Base-by-base conservation (phyloP, 1,140 invertebrate species). In the Tyrophagus putrescentiae region DNA sequence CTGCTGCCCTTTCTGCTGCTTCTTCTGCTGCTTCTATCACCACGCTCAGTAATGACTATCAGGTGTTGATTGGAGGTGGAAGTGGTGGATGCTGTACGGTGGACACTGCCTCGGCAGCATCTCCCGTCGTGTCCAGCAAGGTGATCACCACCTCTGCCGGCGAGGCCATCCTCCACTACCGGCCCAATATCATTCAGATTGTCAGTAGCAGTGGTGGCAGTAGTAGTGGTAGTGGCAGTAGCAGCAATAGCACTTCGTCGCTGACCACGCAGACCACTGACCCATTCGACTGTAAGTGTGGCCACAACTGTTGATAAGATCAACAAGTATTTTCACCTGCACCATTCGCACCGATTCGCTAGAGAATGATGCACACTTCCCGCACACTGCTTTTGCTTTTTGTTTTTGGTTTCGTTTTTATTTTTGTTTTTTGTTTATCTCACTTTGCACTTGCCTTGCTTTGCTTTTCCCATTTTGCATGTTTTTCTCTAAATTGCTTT, bases 221-320 rank as follows among this genome's bases (percentile, higher is more conserved):
- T 48, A n/a, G n/a, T n/a, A n/a, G n/a, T n/a, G n/a, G n/a, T n/a
- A n/a, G n/a, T n/a, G n/a, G n/a, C n/a, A n/a, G n/a, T n/a, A n/a
- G n/a, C n/a, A n/a, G n/a, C n/a, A n/a, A n/a, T n/a, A n/a, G n/a
- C n/a, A n/a, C n/a, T n/a, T n/a, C n/a, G n/a, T n/a, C n/a, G n/a
- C n/a, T n/a, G n/a, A n/a, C n/a, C n/a, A n/a, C n/a, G n/a, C 31
- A 13, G 18, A 48, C 23, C 7, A 48, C 13, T 18, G 45, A 48
- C 31, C 31, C 45, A 29, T 48, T 48, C 21, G 7, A 48, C 18
- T 48, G 45, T 48, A 48, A 48, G 45, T 48, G 45, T 48, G 45
- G 13, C 7, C 18, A 18, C 18, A 7, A n/a, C n/a, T n/a, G n/a
- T n/a, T n/a, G n/a, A n/a, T n/a, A n/a, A n/a, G n/a, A n/a, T n/a